A percentile compares a stretch with the other conserved stretches of the same genome.
These are phyloP conservation scores for Bucco capensis DNA, from an alignment of 2,113 vertebrate genomes.

Conservation along the genomic window DNA sequence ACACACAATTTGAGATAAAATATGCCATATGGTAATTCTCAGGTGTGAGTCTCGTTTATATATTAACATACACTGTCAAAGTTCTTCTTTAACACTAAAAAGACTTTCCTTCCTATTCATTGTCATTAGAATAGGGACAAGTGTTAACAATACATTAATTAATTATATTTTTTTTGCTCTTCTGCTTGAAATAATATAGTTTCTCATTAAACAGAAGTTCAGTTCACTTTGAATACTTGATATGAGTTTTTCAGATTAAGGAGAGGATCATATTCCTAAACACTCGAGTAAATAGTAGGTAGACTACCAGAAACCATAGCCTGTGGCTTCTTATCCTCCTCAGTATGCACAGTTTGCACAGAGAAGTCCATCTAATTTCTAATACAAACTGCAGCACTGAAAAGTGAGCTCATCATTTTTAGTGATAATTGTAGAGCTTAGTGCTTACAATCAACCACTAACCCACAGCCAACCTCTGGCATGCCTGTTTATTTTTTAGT, in stretches of 20 bases:
- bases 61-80: not conserved
- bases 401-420: not conserved
- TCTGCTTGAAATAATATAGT: not conserved
- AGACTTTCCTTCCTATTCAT: not conserved
- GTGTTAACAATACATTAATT: not conserved
- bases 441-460: slow-evolving; percentile 14
- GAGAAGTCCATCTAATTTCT: not conserved
- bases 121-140: not conserved
- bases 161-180: not conserved
- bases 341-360: not conserved
- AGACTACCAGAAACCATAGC: not conserved
- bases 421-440: slow-evolving; percentile 15
- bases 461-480: not conserved
- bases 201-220: not conserved
- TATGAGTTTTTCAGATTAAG: not conserved
- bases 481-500: slow-evolving; percentile 41
- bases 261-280: not conserved
- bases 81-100: not conserved
- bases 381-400: not conserved
- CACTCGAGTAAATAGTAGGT: not conserved
- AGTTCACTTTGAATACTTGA: not conserved
- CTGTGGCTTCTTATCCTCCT: not conserved
- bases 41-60: not conserved
- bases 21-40: not conserved
- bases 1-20: not conserved